Evolutionary conservation across 1,140 invertebrate genomes (phyloP).

Genomic region (Solen grandis): DNA sequence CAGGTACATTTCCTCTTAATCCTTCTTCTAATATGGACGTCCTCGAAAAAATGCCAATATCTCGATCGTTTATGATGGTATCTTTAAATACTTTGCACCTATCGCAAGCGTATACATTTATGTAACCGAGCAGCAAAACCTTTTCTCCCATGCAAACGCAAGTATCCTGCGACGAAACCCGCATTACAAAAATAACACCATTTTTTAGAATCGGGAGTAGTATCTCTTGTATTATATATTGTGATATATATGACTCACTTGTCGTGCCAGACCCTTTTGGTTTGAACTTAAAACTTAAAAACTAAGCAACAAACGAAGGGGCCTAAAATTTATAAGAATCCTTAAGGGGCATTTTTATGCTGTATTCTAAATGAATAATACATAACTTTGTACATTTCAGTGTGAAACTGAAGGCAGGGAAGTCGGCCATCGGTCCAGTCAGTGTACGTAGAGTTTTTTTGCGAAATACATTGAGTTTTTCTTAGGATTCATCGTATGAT

Average conservation of each 20-base stretch:
- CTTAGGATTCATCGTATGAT: too few relatives aligned
- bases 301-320: not conserved
- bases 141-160: not conserved
- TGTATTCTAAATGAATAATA: not conserved
- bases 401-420: conserved; percentile 16
- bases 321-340: not conserved
- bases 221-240: too few relatives aligned
- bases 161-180: not conserved
- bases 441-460: conserved; percentile 44
- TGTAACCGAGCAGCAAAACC: not conserved
- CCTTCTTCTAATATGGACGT: not conserved
- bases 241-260: too few relatives aligned
- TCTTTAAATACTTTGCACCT: too few relatives aligned
- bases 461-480: too few relatives aligned
- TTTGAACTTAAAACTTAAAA: not conserved
- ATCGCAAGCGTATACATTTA: not conserved
- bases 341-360: too few relatives aligned
- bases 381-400: conserved; percentile 30
- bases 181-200: too few relatives aligned
- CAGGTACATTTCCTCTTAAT: conserved; percentile 12
- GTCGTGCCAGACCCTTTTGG: not conserved
- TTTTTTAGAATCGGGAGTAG: too few relatives aligned
- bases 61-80: too few relatives aligned
- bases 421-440: conserved; percentile 32
- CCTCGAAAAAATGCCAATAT: not conserved